These are phyloP conservation scores for Proterorhinus semilunaris DNA, from an alignment of 2,113 vertebrate genomes.

Conservation along the genomic window DNA sequence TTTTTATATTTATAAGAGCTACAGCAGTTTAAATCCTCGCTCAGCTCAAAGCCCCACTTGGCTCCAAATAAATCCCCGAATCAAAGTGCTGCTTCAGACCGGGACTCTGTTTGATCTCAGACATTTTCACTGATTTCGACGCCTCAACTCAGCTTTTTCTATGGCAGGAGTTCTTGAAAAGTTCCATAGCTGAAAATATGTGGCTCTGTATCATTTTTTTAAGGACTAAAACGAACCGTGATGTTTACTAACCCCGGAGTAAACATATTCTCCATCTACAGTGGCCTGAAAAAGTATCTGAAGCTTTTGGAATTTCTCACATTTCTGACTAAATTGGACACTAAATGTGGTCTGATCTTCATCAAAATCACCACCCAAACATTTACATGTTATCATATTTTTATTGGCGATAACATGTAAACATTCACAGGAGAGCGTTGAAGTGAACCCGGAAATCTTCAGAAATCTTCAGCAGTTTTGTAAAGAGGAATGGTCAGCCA, in stretches of 20 bases:
- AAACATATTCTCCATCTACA: background rate
- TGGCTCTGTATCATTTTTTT: background rate
- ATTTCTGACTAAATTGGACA: too few relatives aligned
- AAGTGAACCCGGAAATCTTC: too few relatives aligned
- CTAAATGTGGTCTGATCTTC: too few relatives aligned
- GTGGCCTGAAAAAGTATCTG: too few relatives aligned
- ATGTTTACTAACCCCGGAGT: background rate
- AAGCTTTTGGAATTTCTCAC: too few relatives aligned
- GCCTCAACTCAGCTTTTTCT: constrained; percentile 22
- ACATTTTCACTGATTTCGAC: constrained; percentile 18
- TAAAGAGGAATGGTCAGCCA: too few relatives aligned
- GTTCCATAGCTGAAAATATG: background rate
- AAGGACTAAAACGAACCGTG: background rate
- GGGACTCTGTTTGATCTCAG: constrained; percentile 39
- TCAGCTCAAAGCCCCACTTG: background rate
- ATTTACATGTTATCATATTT: too few relatives aligned
- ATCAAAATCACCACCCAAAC: too few relatives aligned
- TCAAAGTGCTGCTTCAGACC: constrained; percentile 30
- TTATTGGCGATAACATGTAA: too few relatives aligned
- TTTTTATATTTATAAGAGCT: constrained; percentile 18
- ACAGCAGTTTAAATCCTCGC: constrained; percentile 3
- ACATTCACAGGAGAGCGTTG: too few relatives aligned
- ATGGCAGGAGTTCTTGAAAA: constrained; percentile 3
- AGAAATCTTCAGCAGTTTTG: too few relatives aligned
- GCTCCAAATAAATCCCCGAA: constrained; percentile 27